Evolutionary conservation across 35 echinoderm and acorn worm genomes (phyloP), one percentile per base, ranked within the genome.

Genomic region (Chiridota heheva): DNA sequence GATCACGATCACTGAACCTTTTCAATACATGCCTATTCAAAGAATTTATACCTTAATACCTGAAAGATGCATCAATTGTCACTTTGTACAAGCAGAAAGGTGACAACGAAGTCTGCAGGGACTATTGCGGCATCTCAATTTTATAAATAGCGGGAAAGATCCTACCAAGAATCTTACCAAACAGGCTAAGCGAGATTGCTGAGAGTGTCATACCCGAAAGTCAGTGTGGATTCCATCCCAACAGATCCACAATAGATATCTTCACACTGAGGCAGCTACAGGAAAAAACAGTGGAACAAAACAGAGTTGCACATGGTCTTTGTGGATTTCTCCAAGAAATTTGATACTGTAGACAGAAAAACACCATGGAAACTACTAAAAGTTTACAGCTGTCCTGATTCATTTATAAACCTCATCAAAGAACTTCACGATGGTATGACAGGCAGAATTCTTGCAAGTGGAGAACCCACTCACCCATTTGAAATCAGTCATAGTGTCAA

Each of bases 111-210:
- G n/a, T n/a, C n/a, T 65, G 77, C 47, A 40, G 77, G 31, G 66
- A 65, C 30, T 42, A 81, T 24, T 6, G 77, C 10, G 34, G 77
- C 57, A 81, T 81, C 57, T 81, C 60, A 7, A 35, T 81, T 35
- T 17, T 65, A 15, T 81, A 35, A 63, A 65, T 64, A 22, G 77
- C 77, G 17, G 38, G 77, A 79, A 80, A 79, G 20, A 79, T 79
- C 42, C 25, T 79, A 58, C 53, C 76, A 38, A 62, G 62, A 79
- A 79, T 58, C 53, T 36, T 79, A 16, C 76, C 42, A 22, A 60
- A 60, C 29, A 28, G 76, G n/a, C 15, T 79, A 18, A 60, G 40
- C 26, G 42, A 40, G 32, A 57, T 79, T 39, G 18, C 53, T 12
- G 76, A 62, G 35, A 39, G 20, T 8, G n/a, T 62, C 12, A 26